These are phyloP conservation scores for Ectemnius lituratus DNA, from an alignment of 2,888 invertebrate genomes.

Conservation along the genomic window DNA sequence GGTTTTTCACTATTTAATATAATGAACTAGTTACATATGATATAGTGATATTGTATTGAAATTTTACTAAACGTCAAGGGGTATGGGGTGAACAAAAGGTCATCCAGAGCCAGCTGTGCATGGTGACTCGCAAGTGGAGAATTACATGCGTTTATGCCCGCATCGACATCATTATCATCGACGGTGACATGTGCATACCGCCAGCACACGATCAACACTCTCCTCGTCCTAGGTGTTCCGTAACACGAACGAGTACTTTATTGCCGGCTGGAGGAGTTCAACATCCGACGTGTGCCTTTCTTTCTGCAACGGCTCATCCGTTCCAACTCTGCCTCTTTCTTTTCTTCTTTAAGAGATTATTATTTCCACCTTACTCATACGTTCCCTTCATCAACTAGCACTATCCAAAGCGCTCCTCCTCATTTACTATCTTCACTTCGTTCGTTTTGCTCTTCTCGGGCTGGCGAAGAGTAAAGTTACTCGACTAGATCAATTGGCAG, in stretches of 20 bases:
- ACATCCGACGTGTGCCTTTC: conserved; percentile 61
- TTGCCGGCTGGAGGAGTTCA: conserved; percentile 45
- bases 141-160: background rate
- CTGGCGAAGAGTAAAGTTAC: no score
- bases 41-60: conserved; percentile 20
- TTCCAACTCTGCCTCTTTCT: conserved; percentile 69
- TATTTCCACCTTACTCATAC: background rate
- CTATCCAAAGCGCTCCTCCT: background rate
- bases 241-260: conserved; percentile 19
- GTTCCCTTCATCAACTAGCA: background rate
- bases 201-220: background rate
- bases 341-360: conserved; percentile 18
- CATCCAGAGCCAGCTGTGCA: background rate
- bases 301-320: conserved; percentile 41
- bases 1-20: conserved; percentile 39
- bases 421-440: background rate
- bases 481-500: no score
- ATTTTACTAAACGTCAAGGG: conserved; percentile 9
- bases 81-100: conserved; percentile 16
- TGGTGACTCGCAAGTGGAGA: background rate
- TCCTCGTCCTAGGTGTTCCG: background rate
- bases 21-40: conserved; percentile 18
- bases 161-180: no score
- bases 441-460: background rate
- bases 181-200: no score